Conservation (phyloP, 1,140 invertebrate genomes). For the Nasonia giraulti region DNA sequence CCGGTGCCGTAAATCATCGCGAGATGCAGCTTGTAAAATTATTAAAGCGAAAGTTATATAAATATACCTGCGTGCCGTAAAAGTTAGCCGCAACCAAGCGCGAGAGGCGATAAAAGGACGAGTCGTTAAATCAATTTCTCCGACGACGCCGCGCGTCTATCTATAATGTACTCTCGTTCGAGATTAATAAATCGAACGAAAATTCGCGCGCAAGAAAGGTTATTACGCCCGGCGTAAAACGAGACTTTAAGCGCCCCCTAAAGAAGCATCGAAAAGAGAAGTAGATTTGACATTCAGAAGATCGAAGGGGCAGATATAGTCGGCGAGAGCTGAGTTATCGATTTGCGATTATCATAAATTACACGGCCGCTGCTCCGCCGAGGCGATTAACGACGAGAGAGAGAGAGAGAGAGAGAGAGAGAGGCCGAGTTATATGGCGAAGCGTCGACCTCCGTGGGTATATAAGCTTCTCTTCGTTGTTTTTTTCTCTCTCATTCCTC, state of each 20-base stretch:
- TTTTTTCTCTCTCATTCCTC: not conserved
- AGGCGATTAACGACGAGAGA: constrained; percentile 3
- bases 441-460: not conserved
- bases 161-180: not conserved
- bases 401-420: not conserved
- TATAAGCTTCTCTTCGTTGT: not conserved
- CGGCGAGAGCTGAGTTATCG: constrained; percentile 58
- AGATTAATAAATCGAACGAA: constrained; percentile 29
- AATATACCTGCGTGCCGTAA: too few relatives aligned
- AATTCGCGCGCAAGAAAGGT: not conserved
- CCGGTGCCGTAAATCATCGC: not conserved
- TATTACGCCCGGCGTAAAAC: constrained; percentile 24
- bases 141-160: not conserved
- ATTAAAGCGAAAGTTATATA: not conserved
- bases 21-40: not conserved
- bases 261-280: constrained; percentile 43
- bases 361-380: constrained; percentile 37
- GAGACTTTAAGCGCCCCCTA: constrained; percentile 33
- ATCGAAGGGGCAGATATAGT: constrained; percentile 54
- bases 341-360: constrained; percentile 69
- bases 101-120: not conserved
- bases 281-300: constrained; percentile 57
- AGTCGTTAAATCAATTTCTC: constrained; percentile 2
- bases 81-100: too few relatives aligned
- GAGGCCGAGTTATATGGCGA: not conserved